Evolutionary conservation across 2,888 invertebrate species (phyloP), one percentile per base, ranked within the genome.

Genomic region (Sympetrum striolatum): DNA sequence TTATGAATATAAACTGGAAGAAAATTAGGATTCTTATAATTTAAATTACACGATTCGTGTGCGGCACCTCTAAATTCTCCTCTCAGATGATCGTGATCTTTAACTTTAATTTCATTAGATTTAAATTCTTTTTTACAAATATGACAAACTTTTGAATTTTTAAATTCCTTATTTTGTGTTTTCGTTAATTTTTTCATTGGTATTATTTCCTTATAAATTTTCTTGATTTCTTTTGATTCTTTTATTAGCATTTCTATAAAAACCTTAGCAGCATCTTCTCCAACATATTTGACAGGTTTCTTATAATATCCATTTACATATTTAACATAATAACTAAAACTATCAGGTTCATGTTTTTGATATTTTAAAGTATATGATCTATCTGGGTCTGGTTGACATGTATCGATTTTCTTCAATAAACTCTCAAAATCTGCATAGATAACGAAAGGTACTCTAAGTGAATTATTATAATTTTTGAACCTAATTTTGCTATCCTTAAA

Each of bases 1-100:
- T 93, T 93, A 90, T 93, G 93, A 90, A 93, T 93, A 22, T 92
- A 91, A 25, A 93, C 91, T 2, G 93, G 93, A 60, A 93, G 92
- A 39, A 92, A 91, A 64, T 91, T 91, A 0, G 92, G 91, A 44
- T 92, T 91, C 91, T 92, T 91, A 91, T 91, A 93, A 90, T 93
- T 92, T 39, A 93, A 81, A 91, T 93, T 93, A 86, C 93, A 93
- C 18, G 25, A 81, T 48, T 91, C 91, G 91, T 93, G 93, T 14
- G 92, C 92, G 15, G 92, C 91, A 18, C 92, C 93, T 60, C 92
- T 86, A 91, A 91, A 93, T 79, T 91, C 91, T 64, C 92, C 93
- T 35, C 92, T 93, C 22, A 93, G 90, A 91, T 93, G 93, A 90
- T 91, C 90, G 91, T 93, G 93, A 91, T 93, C 92, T 6, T 91